Base-by-base conservation (phyloP, 2,888 invertebrate species). In the Cheilosia grossa region DNA sequence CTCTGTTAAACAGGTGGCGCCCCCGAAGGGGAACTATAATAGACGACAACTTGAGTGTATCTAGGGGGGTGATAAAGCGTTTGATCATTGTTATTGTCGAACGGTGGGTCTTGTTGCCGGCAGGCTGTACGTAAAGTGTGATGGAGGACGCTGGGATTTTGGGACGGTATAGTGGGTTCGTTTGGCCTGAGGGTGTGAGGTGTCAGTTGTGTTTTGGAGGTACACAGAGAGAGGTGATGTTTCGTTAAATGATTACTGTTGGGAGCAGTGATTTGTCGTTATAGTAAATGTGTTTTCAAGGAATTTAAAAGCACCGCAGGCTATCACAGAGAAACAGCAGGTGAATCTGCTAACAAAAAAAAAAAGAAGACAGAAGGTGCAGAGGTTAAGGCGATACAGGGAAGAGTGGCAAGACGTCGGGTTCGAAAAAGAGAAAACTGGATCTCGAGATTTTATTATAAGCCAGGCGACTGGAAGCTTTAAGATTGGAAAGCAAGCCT, bases 1-100 rank as follows among this genome's bases (percentile, higher is more conserved):
- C 64, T 53, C 53, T 66, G 37, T 61, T 59, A 49, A 66, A 42
- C 37, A 47, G 63, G 59, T 77, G 30, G 7, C 59, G 33, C 21
- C 47, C 70, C 53, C 7, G 9, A 33, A 49, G 56, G 6, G 21
- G 2, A 33, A 49, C 56, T 49, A 40, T 19, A 74, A 74, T 66
- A 40, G 66, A 74, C 15, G 27, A 44, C n/a, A 56, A 15, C 58
- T 56, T 44, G 15, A 44, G 69, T 30, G 56, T 56, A 56, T 69
- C 44, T 69, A 7, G 30, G 33, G 33, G 44, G 42, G 53, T 54
- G 63, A 73, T 73, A 56, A 70, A 70, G 37, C 58, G 33, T 70
- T 70, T 63, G 44, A 73, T 64, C 54, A 56, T 37, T 56, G 54
- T 21, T 73, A 47, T 64, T 64, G 73, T 63, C 37, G n/a, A 17